These are phyloP conservation scores for Tetramorium parvispinum DNA, from an alignment of 1,140 invertebrate genomes.

Conservation along the genomic window DNA sequence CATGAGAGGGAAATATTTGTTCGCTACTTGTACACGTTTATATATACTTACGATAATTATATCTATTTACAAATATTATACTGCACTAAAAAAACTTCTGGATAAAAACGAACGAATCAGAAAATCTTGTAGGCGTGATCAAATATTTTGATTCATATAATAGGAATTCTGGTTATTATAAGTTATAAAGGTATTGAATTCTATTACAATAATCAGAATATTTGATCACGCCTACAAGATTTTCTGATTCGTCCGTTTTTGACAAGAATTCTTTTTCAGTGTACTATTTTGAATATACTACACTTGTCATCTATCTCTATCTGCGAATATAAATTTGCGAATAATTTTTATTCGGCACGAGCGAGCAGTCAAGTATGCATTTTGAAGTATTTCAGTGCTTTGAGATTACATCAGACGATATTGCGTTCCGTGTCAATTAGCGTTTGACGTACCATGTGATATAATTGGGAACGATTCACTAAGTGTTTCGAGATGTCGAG, in stretches of 20 bases:
- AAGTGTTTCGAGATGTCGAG: conserved; percentile 4
- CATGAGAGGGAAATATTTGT: neutral
- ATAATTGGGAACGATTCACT: conserved; percentile 37
- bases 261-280: no score
- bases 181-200: no score
- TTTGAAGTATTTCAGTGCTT: neutral
- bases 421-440: conserved; percentile 45
- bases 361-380: neutral
- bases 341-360: neutral
- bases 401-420: neutral
- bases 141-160: no score
- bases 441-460: neutral
- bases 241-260: no score
- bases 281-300: neutral
- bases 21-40: neutral
- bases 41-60: neutral
- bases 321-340: neutral
- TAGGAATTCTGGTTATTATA: no score
- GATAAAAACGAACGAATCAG: no score
- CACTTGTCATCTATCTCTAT: neutral
- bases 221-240: no score
- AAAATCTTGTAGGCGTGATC: no score
- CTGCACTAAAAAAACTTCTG: no score
- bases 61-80: neutral
- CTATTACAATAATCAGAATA: no score